Base-by-base conservation (phyloP, 2,888 invertebrate species). In the Thereva nobilitata region DNA sequence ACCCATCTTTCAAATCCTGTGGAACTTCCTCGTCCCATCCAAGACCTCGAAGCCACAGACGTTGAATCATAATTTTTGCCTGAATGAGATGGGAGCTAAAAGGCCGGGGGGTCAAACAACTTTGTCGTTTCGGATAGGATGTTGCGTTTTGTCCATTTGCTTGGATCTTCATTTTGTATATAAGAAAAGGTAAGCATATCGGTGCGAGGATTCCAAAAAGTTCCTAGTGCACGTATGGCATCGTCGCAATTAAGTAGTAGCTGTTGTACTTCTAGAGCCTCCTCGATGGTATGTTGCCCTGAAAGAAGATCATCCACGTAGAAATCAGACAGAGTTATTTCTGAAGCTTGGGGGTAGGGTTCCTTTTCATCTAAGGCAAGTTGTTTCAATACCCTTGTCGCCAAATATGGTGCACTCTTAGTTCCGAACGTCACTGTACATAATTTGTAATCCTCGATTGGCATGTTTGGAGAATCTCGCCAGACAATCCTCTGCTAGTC, bases 241-340 rank as follows among this genome's bases (percentile, higher is more conserved):
- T 49, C 23, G 1, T 5, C 8, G 4, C 4, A 34, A n/a, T 44
- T 8, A 12, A 40, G 40, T 4, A 64, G n/a, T n/a, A 57, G 35
- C 8, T 55, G 34, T 55, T 64, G 50, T 38, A 72, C 42, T 40
- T 10, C 10, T 40, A 56, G 47, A 9, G 64, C 55, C 4, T 61
- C 56, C 38, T 9, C 35, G 1, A 66, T 6, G 12, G 5, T 12
- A 52, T 68, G 54, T 4, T 35, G 5, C 0, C 65, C 64, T 8
- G 37, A 42, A 2, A 59, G 2, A 1, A 59, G n/a, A 50, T 68
- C 66, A 50, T 68, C 68, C 8, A 68, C 47, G 41, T 66, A 68
- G 42, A 52, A 66, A 44, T 47, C 41, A 9, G 45, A 40, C n/a
- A 42, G n/a, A n/a, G 3, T 3, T 35, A 45, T 40, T 34, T 59